Base-by-base conservation (phyloP, 2,888 invertebrate species). In the Eledone cirrhosa region DNA sequence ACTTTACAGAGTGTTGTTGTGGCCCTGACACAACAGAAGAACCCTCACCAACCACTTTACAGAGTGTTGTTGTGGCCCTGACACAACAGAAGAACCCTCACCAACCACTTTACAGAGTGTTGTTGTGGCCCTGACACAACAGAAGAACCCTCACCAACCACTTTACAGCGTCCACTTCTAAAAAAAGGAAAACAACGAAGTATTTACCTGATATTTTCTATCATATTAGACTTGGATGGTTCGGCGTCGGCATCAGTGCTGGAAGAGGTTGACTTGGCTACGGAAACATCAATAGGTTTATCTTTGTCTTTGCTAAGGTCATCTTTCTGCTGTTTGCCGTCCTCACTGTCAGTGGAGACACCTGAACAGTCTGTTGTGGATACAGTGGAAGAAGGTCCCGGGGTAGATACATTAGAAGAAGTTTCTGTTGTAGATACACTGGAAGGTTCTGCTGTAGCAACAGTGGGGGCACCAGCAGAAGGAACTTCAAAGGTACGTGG, bases 401-500 rank as follows among this genome's bases (percentile, higher is more conserved):
- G 11, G 11, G 33, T 33, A 33, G 69, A 22, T 22, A 33, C 33
- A 69, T 22, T 29, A 29, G 41, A 31, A 27, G 67, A 29, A 67
- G 29, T n/a, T 22, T 31, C 29, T 41, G 41, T 72, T 33, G 41
- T 41, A n/a, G 72, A 72, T 11, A 41, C n/a, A 41, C 14, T 72
- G 27, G 16, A 11, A 41, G 67, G 31, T n/a, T n/a, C n/a, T n/a
- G n/a, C n/a, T 31, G 67, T 67, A 8, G 31, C 31, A 29, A 31
- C 24, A 24, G 65, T 29, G 29, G 65, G 24, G 14, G 78, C 65
- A 31, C 47, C n/a, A 67, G 77, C 53, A 33, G 78, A 29, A 13
- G 80, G 77, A 16, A 78, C 78, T 24, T 79, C 80, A 22, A 83
- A 74, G 48, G 27, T 80, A 3, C 78, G 74, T 67, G 82, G 80